phyloP scores from a whole-genome alignment of 2,797 vertebrate species.

The Hapalemur alaotrensis region DNA sequence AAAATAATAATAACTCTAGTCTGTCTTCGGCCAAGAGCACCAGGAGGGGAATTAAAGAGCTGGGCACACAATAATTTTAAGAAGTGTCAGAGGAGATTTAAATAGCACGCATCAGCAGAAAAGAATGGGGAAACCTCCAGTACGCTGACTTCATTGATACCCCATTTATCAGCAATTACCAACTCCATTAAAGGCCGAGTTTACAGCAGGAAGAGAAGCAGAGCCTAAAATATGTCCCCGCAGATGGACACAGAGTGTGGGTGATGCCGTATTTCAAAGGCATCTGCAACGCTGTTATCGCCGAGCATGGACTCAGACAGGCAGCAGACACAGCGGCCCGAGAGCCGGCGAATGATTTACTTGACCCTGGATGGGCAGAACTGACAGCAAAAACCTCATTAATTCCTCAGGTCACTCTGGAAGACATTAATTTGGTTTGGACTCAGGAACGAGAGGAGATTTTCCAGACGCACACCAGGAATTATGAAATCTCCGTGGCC shows the following conservation, averaged over 20 bases:
- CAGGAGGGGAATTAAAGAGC: constrained; percentile 73
- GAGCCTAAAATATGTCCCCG: constrained; percentile 91
- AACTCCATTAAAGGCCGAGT: constrained; percentile 94
- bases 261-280: constrained; percentile 95
- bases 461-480: constrained; percentile 97
- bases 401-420: constrained; percentile 97
- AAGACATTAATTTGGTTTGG: constrained; percentile 98
- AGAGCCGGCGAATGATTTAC: constrained; percentile 96
- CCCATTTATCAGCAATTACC: constrained; percentile 94
- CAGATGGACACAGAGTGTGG: constrained; percentile 93
- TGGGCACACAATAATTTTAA: constrained; percentile 83
- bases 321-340: constrained; percentile 83
- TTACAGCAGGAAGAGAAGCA: constrained; percentile 89
- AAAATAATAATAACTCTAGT: neutral
- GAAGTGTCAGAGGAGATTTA: constrained; percentile 83
- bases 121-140: constrained; percentile 90
- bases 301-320: constrained; percentile 89
- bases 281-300: constrained; percentile 92
- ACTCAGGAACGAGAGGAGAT: constrained; percentile 92
- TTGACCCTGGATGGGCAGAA: constrained; percentile 95
- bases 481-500: constrained; percentile 96
- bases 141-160: constrained; percentile 89
- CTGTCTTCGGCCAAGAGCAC: constrained; percentile 77
- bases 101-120: constrained; percentile 88
- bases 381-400: constrained; percentile 96